A percentile compares a stretch with the other conserved stretches of the same genome.
phyloP scores from a whole-genome alignment of 2,797 vertebrate species.

The Cynodonichthys magdalenae region DNA sequence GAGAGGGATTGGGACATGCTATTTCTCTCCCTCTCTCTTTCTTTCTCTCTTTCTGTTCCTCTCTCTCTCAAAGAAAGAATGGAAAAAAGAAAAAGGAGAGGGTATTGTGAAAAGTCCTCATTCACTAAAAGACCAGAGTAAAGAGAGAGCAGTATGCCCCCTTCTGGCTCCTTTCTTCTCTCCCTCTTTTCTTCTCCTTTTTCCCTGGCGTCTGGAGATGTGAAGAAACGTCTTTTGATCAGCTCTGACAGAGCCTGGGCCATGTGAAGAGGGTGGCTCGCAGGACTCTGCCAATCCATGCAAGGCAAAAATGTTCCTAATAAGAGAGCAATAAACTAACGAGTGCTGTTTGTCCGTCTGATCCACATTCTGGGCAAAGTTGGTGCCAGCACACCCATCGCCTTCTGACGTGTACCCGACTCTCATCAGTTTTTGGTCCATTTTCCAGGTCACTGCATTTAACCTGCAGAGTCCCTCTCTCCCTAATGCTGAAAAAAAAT shows the following conservation, averaged over 20 bases:
- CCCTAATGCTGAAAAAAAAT: slow-evolving; percentile 38
- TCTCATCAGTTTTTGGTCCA: slow-evolving; percentile 63
- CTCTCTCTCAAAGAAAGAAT: slow-evolving; percentile 62
- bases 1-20: slow-evolving; percentile 63
- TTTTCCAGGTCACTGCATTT: slow-evolving; percentile 72
- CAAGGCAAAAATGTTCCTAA: slow-evolving; percentile 81
- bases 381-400: slow-evolving; percentile 75
- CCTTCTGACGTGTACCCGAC: slow-evolving; percentile 68
- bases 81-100: slow-evolving; percentile 68
- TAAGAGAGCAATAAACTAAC: slow-evolving; percentile 84
- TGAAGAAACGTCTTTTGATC: slow-evolving; percentile 86
- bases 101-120: slow-evolving; percentile 81
- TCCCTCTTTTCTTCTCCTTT: slow-evolving; percentile 78
- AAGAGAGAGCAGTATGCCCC: slow-evolving; percentile 91
- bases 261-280: slow-evolving; percentile 78
- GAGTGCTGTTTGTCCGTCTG: slow-evolving; percentile 73
- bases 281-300: slow-evolving; percentile 77
- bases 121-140: slow-evolving; percentile 79
- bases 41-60: not conserved
- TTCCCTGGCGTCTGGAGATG: slow-evolving; percentile 80
- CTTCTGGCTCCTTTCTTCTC: slow-evolving; percentile 92
- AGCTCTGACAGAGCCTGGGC: slow-evolving; percentile 80
- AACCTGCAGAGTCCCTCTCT: slow-evolving; percentile 71
- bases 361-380: slow-evolving; percentile 67
- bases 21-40: slow-evolving; percentile 37